These are phyloP conservation scores for Gryllus longicercus DNA, from an alignment of 2,888 invertebrate genomes.

Conservation along the genomic window DNA sequence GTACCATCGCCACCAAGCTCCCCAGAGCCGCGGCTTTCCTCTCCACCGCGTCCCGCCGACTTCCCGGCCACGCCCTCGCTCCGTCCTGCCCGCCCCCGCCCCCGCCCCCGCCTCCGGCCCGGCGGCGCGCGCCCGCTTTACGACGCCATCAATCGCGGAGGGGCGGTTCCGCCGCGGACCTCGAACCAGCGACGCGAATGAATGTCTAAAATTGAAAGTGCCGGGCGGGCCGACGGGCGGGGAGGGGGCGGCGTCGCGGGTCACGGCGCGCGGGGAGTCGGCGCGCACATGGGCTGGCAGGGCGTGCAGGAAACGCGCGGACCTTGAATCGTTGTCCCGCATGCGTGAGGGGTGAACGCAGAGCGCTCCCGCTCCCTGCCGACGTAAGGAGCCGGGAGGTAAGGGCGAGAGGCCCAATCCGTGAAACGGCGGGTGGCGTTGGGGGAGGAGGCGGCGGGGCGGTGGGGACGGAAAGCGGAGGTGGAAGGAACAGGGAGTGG, in stretches of 20 bases:
- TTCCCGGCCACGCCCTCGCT: neutral
- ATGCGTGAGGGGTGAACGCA: too few relatives aligned
- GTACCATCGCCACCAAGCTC: too few relatives aligned
- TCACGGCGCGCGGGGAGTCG: too few relatives aligned
- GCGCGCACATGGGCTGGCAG: too few relatives aligned
- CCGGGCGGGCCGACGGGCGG: neutral
- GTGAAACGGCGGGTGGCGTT: too few relatives aligned
- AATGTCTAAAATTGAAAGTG: conserved; percentile 17
- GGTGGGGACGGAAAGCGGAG: fast-evolving
- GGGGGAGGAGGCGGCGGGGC: too few relatives aligned
- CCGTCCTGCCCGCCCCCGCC: neutral
- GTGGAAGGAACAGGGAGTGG: too few relatives aligned
- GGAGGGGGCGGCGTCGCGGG: too few relatives aligned
- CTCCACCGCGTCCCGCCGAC: neutral
- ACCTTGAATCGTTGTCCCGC: too few relatives aligned
- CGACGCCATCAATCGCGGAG: neutral
- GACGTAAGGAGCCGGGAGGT: neutral
- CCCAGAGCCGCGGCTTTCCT: too few relatives aligned
- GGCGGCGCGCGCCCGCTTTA: neutral
- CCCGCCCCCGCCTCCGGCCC: neutral
- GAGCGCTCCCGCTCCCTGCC: too few relatives aligned
- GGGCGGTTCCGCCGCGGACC: neutral
- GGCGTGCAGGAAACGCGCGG: too few relatives aligned
- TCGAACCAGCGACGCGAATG: conserved; percentile 17
- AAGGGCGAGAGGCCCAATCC: neutral